phyloP scores from a whole-genome alignment of 2,113 vertebrate genomes.

The Neolamprologus tretocephalus region DNA sequence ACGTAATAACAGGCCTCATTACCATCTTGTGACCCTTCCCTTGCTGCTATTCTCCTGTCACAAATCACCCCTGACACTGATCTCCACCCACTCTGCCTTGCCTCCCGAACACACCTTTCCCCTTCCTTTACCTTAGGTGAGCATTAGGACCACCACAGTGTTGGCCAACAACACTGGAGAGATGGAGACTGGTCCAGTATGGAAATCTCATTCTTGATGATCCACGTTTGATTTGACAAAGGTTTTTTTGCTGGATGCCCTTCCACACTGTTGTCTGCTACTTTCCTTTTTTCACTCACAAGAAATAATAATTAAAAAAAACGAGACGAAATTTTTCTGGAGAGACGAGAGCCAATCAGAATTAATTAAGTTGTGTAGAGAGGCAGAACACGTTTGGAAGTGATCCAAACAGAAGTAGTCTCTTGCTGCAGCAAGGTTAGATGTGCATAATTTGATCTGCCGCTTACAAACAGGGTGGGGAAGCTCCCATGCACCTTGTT shows the following conservation, averaged over 20 bases:
- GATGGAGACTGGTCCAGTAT: background rate
- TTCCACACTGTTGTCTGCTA: background rate
- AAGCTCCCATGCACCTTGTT: background rate
- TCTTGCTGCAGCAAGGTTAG: background rate
- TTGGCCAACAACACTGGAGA: background rate
- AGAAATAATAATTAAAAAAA: background rate
- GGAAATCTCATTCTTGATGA: background rate
- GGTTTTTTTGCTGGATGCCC: background rate
- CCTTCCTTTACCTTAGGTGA: background rate
- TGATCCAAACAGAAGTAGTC: background rate
- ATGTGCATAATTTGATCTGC: background rate
- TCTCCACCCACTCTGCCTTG: background rate
- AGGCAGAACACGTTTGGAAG: background rate
- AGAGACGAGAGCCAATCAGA: background rate
- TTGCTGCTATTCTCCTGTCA: background rate
- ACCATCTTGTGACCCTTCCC: background rate
- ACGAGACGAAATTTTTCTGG: accelerated
- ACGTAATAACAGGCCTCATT: background rate
- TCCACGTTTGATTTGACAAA: background rate
- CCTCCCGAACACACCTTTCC: background rate
- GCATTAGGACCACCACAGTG: background rate
- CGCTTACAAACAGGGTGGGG: background rate
- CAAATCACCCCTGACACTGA: background rate
- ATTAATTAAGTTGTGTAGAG: background rate
- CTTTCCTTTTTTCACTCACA: background rate